Percentiles rank a stretch among this genome's conserved stretches.
Evolutionary conservation across 2,113 vertebrate genomes (phyloP).

Genomic region (Neolamprologus tretocephalus): DNA sequence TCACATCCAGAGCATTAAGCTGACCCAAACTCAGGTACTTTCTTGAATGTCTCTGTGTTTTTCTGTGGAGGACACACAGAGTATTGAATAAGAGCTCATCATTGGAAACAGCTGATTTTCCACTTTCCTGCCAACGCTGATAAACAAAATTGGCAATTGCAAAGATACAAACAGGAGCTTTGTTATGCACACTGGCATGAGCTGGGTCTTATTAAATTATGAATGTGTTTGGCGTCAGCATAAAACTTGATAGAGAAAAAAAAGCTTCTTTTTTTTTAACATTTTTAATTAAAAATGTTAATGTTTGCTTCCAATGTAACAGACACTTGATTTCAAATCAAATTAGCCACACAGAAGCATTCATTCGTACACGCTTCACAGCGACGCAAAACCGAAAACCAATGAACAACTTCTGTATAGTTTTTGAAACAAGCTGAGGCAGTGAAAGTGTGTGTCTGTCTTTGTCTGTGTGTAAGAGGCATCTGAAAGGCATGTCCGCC

Average conservation of each 20-base stretch:
- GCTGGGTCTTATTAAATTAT: background rate
- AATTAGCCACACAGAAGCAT: background rate
- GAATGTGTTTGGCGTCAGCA: background rate
- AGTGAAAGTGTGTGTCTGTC: background rate
- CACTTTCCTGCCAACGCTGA: conserved; percentile 1
- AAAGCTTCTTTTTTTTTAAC: background rate
- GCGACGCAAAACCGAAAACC: background rate
- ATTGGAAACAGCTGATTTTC: conserved; percentile 45
- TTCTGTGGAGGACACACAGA: background rate
- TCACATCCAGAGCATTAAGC: conserved; percentile 86
- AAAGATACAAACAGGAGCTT: background rate
- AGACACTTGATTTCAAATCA: background rate
- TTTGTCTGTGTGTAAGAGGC: background rate
- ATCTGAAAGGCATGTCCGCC: background rate
- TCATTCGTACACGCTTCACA: background rate
- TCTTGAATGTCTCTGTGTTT: background rate
- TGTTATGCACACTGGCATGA: background rate
- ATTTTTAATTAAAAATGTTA: background rate
- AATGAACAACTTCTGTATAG: background rate
- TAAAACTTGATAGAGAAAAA: background rate
- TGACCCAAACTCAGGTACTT: conserved; percentile 88
- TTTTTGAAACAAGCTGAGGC: background rate
- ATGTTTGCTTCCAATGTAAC: background rate
- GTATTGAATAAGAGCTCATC: background rate
- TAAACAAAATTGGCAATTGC: background rate